Conservation (phyloP, 2,797 vertebrate species). For the Megalops cyprinoides region DNA sequence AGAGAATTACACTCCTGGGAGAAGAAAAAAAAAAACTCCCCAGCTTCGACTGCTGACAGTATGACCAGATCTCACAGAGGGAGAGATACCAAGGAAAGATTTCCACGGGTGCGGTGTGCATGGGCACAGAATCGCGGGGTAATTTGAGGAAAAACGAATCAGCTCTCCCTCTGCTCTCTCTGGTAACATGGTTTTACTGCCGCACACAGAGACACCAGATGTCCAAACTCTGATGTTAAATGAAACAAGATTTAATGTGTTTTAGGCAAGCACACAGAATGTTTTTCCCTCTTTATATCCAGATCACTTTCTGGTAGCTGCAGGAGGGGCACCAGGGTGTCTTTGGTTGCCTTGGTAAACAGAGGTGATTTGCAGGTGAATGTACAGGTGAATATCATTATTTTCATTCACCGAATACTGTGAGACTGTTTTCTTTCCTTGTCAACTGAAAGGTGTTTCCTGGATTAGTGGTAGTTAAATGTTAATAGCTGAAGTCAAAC, state of each 20-base stretch:
- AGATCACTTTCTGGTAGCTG: neutral
- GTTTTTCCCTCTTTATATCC: neutral
- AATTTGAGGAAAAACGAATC: slow-evolving; percentile 20
- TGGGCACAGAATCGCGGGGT: slow-evolving; percentile 16
- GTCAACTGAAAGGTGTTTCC: too few relatives aligned
- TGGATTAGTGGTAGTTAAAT: too few relatives aligned
- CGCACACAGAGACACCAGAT: neutral
- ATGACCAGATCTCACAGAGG: neutral
- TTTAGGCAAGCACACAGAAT: neutral
- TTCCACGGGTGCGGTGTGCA: neutral
- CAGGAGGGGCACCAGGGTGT: neutral
- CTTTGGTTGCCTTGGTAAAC: neutral
- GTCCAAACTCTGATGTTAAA: neutral
- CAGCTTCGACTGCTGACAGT: slow-evolving; percentile 1
- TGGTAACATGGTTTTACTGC: neutral
- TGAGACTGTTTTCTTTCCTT: neutral
- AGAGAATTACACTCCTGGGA: neutral
- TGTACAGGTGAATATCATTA: too few relatives aligned
- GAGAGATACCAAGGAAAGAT: neutral
- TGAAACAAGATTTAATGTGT: neutral
- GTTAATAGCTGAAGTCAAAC: too few relatives aligned
- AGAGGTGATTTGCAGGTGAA: neutral
- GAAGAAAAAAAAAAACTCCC: neutral
- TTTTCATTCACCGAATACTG: too few relatives aligned
- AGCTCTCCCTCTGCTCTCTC: neutral